phyloP scores from a whole-genome alignment of 2,797 vertebrate species.

The Hafferia zeledoni region DNA sequence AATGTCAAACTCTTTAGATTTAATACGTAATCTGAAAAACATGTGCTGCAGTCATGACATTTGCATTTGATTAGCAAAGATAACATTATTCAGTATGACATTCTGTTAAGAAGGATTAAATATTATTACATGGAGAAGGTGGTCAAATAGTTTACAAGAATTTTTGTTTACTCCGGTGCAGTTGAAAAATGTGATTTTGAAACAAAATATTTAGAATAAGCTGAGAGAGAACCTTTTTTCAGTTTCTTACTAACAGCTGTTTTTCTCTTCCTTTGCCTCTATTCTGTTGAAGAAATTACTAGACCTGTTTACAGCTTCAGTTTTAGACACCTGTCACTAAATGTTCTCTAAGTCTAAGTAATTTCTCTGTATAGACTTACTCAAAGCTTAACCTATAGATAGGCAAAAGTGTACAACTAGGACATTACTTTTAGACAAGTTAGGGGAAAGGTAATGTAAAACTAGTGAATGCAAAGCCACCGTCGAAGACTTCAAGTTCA shows the following conservation, averaged over 20 bases:
- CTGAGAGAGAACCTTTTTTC: not conserved
- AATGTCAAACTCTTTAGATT: not conserved
- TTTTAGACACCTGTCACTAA: not conserved
- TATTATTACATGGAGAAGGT: not conserved
- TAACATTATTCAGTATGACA: not conserved
- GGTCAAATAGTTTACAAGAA: not conserved
- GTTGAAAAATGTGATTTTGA: not conserved
- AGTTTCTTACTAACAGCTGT: not conserved
- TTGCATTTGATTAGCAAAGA: not conserved
- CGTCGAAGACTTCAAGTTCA: not conserved
- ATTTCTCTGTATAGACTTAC: not conserved
- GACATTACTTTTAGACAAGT: not conserved
- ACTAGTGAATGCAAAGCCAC: not conserved
- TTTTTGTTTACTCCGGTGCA: not conserved
- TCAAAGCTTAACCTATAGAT: not conserved
- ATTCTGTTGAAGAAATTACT: not conserved
- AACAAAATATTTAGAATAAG: not conserved
- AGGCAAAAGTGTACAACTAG: not conserved
- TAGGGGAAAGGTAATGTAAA: not conserved
- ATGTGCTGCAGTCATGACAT: not conserved
- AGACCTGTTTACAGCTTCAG: not conserved
- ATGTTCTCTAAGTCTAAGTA: not conserved
- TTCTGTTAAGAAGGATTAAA: not conserved
- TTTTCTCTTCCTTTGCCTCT: not conserved
- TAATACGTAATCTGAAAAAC: constrained; percentile 24